Percentiles rank a stretch among this genome's conserved stretches.
These are phyloP conservation scores for Ophraella communa DNA, from an alignment of 2,888 invertebrate species.

Conservation along the genomic window DNA sequence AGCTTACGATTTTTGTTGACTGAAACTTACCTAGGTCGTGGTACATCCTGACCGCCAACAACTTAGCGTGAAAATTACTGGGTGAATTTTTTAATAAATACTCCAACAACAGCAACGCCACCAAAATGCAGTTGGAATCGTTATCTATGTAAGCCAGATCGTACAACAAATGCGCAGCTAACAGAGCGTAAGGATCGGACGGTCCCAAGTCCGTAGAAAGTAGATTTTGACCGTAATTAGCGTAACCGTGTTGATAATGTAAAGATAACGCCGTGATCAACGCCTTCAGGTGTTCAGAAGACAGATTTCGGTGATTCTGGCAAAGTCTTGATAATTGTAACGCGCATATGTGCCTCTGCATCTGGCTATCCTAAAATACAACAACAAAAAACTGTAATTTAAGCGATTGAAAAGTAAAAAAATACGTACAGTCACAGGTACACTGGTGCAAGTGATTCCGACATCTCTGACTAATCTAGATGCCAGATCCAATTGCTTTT, in stretches of 20 bases:
- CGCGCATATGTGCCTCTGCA: constrained; percentile 83
- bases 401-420: too few species aligned
- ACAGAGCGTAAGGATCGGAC: constrained; percentile 79
- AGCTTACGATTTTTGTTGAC: too few species aligned
- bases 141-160: constrained; percentile 64
- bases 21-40: constrained; percentile 71
- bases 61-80: constrained; percentile 88
- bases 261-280: constrained; percentile 68
- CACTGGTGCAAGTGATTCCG: constrained; percentile 68
- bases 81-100: constrained; percentile 78
- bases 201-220: constrained; percentile 75
- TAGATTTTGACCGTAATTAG: constrained; percentile 64
- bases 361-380: constrained; percentile 68
- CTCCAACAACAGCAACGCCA: constrained; percentile 75
- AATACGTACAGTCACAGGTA: constrained; percentile 67
- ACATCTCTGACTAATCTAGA: constrained; percentile 68
- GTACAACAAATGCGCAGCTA: constrained; percentile 77
- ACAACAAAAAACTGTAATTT: not conserved
- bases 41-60: constrained; percentile 83
- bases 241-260: constrained; percentile 71
- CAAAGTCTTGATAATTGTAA: constrained; percentile 77
- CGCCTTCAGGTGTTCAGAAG: constrained; percentile 63
- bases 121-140: constrained; percentile 65
- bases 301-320: constrained; percentile 68
- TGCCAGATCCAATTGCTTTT: constrained; percentile 67